A percentile compares a stretch with the other conserved stretches of the same genome.
These are phyloP conservation scores for Euspilapteryx auroguttella DNA, from an alignment of 2,888 invertebrate species.

Conservation along the genomic window DNA sequence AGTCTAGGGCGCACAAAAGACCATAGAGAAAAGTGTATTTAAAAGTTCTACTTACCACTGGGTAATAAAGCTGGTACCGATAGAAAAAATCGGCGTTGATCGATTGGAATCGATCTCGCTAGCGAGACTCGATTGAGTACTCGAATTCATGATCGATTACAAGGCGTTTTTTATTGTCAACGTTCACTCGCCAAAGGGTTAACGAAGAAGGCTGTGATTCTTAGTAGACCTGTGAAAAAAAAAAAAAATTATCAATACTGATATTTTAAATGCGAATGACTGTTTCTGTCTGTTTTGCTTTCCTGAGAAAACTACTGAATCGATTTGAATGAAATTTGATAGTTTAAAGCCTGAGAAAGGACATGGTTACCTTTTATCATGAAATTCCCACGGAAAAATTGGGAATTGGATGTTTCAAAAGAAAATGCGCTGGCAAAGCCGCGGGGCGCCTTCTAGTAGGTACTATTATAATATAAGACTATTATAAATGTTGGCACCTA, in stretches of 20 bases:
- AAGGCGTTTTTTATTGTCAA: constrained; percentile 11
- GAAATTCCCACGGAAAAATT: too few species aligned
- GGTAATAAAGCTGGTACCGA: constrained; percentile 75
- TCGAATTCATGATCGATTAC: constrained; percentile 24
- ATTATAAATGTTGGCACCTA: too few species aligned
- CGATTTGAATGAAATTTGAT: too few species aligned
- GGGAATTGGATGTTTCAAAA: too few species aligned
- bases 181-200: too few species aligned
- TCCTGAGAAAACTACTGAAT: too few species aligned
- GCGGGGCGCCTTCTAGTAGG: too few species aligned
- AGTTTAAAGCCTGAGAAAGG: too few species aligned
- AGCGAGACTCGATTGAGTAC: constrained; percentile 36
- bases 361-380: too few species aligned
- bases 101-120: constrained; percentile 62
- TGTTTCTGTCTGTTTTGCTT: background rate
- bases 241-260: background rate
- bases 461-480: too few species aligned
- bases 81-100: constrained; percentile 73
- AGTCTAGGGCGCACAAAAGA: too few species aligned
- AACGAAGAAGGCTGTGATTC: background rate
- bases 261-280: background rate
- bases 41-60: constrained; percentile 66
- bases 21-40: background rate
- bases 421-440: too few species aligned
- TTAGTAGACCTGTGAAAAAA: background rate